These are phyloP conservation scores for Passer montanus DNA, from an alignment of 2,113 vertebrate genomes.

Conservation along the genomic window DNA sequence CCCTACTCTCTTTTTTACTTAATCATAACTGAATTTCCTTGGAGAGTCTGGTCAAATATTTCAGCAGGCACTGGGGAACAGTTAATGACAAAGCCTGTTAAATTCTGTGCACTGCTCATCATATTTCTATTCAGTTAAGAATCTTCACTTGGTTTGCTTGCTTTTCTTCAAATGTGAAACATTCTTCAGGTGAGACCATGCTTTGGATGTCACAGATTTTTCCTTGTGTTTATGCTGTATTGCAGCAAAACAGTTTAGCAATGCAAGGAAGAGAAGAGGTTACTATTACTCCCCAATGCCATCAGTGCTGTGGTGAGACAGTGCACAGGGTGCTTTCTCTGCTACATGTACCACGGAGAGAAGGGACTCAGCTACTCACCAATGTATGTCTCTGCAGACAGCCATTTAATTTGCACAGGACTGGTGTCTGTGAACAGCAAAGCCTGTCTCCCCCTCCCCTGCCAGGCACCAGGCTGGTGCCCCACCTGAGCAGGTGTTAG, in stretches of 20 bases:
- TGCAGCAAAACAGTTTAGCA: neutral
- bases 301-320: neutral
- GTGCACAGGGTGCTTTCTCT: neutral
- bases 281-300: neutral
- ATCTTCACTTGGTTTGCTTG: neutral
- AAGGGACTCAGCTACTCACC: neutral
- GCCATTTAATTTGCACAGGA: neutral
- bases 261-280: neutral
- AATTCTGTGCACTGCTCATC: neutral
- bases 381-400: rapidly evolving
- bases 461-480: neutral
- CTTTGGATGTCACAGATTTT: neutral
- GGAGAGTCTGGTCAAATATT: neutral
- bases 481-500: neutral
- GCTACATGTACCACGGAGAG: rapidly evolving
- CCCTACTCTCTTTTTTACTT: neutral
- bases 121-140: neutral
- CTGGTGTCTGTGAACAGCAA: neutral
- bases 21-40: neutral
- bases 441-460: neutral
- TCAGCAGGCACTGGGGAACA: neutral
- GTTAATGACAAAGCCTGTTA: neutral
- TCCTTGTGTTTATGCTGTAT: neutral
- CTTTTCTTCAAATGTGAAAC: neutral
- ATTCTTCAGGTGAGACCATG: neutral